Percentiles rank a stretch among this genome's conserved stretches.
Conservation (phyloP, 2,888 invertebrate species). For the Apomyelois bistriatella region DNA sequence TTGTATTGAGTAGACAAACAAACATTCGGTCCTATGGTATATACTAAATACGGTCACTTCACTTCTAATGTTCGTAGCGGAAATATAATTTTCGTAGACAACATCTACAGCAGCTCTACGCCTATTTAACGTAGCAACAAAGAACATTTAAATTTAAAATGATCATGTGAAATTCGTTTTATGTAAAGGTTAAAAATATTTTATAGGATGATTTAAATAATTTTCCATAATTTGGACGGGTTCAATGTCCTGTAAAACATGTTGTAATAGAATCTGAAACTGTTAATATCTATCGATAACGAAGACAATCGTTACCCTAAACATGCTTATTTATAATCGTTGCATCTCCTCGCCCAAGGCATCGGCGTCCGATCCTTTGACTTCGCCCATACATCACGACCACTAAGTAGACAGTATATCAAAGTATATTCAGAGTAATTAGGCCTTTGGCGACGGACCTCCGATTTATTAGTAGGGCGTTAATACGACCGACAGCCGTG, state of each 20-base stretch:
- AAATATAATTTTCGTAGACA: not conserved
- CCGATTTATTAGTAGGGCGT: conserved; percentile 76
- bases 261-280: no score
- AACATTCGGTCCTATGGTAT: no score
- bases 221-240: no score
- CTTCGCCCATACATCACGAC: conserved; percentile 70
- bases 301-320: conserved; percentile 67
- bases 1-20: no score
- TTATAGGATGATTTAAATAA: no score
- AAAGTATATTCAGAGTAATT: conserved; percentile 76
- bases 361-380: conserved; percentile 73
- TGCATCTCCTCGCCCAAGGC: conserved; percentile 55
- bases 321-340: conserved; percentile 73
- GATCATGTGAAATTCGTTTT: no score
- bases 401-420: conserved; percentile 79
- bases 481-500: conserved; percentile 75
- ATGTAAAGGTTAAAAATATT: no score
- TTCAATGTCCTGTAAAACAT: no score
- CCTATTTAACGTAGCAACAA: not conserved
- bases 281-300: not conserved
- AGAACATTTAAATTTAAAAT: no score
- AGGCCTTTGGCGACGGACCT: conserved; percentile 77
- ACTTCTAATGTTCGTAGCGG: not conserved
- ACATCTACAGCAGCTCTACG: not conserved
- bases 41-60: not conserved